Conservation (phyloP, 2,797 vertebrate genomes). For the Oreochromis grahami region DNA sequence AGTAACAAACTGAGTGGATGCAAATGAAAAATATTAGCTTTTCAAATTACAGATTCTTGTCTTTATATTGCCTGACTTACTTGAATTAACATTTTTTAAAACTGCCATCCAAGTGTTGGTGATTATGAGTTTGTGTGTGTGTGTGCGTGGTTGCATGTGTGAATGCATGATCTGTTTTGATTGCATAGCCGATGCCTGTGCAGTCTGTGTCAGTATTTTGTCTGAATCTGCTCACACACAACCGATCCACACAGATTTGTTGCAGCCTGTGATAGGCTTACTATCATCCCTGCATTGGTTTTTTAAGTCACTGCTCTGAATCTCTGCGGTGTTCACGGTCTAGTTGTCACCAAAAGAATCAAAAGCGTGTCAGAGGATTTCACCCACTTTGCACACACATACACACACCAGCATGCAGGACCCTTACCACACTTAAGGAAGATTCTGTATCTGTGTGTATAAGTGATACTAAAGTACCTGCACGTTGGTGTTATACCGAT, state of each 20-base stretch:
- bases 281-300: not conserved
- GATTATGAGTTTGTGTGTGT: not conserved
- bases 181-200: constrained; percentile 36
- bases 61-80: not conserved
- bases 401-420: not conserved
- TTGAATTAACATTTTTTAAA: not conserved
- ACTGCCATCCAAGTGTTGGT: not conserved
- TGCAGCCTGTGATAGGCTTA: constrained; percentile 23
- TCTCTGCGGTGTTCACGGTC: constrained; percentile 37
- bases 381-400: not conserved
- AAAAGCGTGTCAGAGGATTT: constrained; percentile 32
- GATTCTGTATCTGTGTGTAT: not conserved
- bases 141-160: not conserved
- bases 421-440: not conserved
- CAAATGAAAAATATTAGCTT: not conserved
- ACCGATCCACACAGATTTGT: constrained; percentile 6
- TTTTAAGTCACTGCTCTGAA: constrained; percentile 7
- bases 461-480: constrained; percentile 11
- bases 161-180: constrained; percentile 4
- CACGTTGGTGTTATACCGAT: constrained; percentile 22
- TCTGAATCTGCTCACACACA: not conserved
- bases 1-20: not conserved
- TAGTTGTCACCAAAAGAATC: constrained; percentile 39
- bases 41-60: not conserved
- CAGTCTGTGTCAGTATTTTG: constrained; percentile 28